Percentiles rank a stretch among this genome's conserved stretches.
Conservation (phyloP, 2,797 vertebrate genomes). For the Apodemus agrarius region DNA sequence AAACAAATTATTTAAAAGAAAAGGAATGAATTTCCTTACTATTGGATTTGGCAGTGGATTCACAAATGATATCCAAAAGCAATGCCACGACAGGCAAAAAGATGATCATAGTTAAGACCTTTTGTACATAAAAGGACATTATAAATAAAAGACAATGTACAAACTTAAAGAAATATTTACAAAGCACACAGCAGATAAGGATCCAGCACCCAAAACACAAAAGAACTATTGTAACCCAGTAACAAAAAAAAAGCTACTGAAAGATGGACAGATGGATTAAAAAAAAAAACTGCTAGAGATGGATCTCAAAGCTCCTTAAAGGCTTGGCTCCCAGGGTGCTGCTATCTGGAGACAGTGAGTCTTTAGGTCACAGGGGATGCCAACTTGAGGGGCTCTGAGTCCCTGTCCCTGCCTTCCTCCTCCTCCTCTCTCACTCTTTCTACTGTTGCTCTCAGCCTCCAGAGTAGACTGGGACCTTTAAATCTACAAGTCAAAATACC, state of each 20-base stretch:
- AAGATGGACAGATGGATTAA: background rate
- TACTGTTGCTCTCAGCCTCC: background rate
- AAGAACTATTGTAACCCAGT: background rate
- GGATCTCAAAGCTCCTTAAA: background rate
- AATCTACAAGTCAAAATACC: background rate
- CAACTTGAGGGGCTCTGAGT: too few relatives aligned
- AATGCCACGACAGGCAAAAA: background rate
- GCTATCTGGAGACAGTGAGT: background rate
- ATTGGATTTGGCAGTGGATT: background rate
- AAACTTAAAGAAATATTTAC: conserved; percentile 20
- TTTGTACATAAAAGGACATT: background rate
- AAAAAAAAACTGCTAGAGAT: background rate
- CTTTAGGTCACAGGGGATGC: background rate
- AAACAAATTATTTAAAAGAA: background rate
- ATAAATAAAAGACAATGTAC: background rate
- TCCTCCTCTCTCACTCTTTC: background rate
- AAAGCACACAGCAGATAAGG: background rate
- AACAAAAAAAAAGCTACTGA: background rate
- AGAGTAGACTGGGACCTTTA: background rate
- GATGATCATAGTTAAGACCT: conserved; percentile 7
- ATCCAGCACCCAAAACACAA: background rate
- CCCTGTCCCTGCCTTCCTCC: background rate
- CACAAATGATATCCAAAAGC: background rate
- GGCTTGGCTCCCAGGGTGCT: background rate
- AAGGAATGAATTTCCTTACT: background rate